phyloP scores from a whole-genome alignment of 2,113 vertebrate genomes.

The Anthoscopus minutus region DNA sequence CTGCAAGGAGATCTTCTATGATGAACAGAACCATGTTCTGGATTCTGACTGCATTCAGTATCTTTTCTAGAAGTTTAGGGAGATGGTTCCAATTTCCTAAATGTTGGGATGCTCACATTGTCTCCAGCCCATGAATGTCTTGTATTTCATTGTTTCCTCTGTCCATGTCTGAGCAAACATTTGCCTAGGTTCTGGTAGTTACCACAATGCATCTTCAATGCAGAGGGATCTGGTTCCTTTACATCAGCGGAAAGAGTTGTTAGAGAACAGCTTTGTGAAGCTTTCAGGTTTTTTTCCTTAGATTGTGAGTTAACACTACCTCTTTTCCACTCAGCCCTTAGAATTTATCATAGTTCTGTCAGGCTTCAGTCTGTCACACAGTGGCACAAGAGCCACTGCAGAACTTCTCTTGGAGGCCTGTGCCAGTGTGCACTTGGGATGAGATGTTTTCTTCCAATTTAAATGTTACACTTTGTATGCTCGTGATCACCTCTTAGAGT shows the following conservation, averaged over 20 bases:
- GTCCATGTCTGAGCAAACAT: neutral
- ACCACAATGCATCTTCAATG: neutral
- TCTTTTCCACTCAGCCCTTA: neutral
- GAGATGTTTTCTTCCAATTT: neutral
- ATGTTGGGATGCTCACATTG: neutral
- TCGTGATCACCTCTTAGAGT: neutral
- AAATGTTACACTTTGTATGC: neutral
- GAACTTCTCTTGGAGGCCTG: neutral
- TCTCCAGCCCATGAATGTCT: neutral
- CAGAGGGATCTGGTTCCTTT: neutral
- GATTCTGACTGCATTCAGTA: neutral
- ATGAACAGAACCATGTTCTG: neutral
- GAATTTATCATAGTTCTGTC: neutral
- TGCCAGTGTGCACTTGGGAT: neutral
- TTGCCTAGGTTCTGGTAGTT: neutral
- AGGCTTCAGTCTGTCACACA: neutral
- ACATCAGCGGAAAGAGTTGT: neutral
- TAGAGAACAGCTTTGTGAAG: neutral
- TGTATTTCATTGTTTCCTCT: neutral
- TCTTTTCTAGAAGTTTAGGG: neutral
- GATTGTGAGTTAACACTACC: neutral
- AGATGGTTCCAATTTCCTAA: neutral
- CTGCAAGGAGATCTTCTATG: neutral
- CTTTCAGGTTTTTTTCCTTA: neutral
- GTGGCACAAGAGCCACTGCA: neutral